Evolutionary conservation across 2,113 vertebrate genomes (phyloP), one percentile per base, ranked within the genome.

Genomic region (Poeciliopsis turrubarensis): DNA sequence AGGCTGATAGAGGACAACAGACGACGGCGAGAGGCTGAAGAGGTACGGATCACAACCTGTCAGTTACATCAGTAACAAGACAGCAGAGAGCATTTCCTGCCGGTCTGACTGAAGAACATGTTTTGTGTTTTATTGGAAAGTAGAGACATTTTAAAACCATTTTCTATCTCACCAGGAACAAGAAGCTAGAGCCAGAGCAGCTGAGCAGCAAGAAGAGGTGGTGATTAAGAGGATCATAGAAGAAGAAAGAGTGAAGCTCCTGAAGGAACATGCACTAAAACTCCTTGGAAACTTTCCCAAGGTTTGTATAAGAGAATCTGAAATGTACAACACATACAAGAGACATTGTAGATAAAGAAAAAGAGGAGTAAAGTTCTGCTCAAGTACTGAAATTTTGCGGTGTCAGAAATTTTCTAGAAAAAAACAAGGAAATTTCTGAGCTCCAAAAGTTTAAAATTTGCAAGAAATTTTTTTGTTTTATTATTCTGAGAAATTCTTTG

Each of bases 201-300:
- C 91, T 3, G 95, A 98, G 72, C 86, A 95, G 78, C 92, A 90
- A 84, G 91, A 84, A 84, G 93, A 97, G 85, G 90, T 89, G 4
- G 73, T 86, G 39, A 90, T 94, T 1, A 82, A 91, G 73, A 7
- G 92, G 77, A 93, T 99, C 44, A 91, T 99, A 72, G 98, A 99
- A 83, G 96, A 99, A 76, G 51, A 57, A 25, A 57, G 51, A 75
- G 93, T 94, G 84, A 95, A 90, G 80, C 96, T 99, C 67, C 94
- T 99, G 25, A 57, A 57, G 51, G 9, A n/a, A 11, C 19, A 57
- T 2, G 97, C 96, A 0, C 88, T 94, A 25, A 93, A 97, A 74
- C 86, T 99, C 60, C 66, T 98, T 51, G 97, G 98, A 19, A 97
- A 97, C 80, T 93, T 99, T 12, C 97, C 97, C 47, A 97, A 95